Conservation (phyloP, 2,113 vertebrate species). For the Lonchura striata region DNA sequence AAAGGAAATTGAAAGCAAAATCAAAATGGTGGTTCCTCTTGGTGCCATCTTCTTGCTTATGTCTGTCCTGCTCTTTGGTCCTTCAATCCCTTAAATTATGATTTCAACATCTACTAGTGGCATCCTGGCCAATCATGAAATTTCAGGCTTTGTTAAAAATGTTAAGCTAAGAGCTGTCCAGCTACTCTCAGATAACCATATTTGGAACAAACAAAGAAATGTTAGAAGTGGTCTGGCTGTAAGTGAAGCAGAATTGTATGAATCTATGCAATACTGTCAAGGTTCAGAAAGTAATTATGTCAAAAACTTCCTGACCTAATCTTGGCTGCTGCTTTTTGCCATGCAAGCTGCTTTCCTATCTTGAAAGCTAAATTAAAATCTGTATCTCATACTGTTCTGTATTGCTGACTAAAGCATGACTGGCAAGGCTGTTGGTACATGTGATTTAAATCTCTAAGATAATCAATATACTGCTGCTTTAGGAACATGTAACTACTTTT, state of each 20-base stretch:
- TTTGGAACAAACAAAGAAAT: not conserved
- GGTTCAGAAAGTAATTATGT: conserved; percentile 22
- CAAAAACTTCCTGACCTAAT: conserved; percentile 38
- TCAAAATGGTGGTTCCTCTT: not conserved
- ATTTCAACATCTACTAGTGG: not conserved
- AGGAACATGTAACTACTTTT: not conserved
- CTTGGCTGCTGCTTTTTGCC: conserved; percentile 48
- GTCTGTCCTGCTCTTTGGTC: conserved; percentile 9
- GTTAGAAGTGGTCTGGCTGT: conserved; percentile 20
- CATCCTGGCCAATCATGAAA: not conserved
- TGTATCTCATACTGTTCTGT: not conserved
- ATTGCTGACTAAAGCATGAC: conserved; percentile 51
- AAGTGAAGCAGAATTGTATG: conserved; percentile 60
- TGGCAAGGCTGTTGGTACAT: conserved; percentile 21
- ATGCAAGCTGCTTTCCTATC: conserved; percentile 44
- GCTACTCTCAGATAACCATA: not conserved
- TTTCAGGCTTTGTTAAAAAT: not conserved
- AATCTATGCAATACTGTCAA: not conserved
- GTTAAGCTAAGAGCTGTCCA: not conserved
- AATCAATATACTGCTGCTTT: not conserved
- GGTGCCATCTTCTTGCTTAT: not conserved
- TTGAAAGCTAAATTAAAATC: conserved; percentile 34
- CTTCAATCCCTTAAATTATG: not conserved
- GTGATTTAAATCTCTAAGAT: not conserved
- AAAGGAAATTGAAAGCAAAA: not conserved